phyloP scores from a whole-genome alignment of 2,888 invertebrate species.

The Spilarctia lutea region DNA sequence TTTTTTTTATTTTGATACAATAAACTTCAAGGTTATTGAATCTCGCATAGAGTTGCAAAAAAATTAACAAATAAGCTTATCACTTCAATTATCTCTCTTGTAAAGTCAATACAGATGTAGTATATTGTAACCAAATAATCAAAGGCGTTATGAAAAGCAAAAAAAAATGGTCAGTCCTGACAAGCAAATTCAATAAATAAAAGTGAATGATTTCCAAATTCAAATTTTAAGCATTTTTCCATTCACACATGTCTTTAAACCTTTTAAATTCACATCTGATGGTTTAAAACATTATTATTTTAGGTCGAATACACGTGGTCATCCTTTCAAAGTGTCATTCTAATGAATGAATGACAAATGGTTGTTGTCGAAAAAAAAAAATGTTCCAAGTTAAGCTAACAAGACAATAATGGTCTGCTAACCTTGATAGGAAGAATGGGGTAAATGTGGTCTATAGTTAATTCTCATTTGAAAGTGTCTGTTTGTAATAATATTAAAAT shows the following conservation, averaged over 20 bases:
- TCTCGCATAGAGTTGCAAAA: not conserved
- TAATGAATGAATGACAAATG: conserved; percentile 25
- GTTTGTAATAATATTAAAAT: too few relatives aligned
- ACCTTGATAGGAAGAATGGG: not conserved
- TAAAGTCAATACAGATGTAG: not conserved
- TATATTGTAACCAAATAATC: not conserved
- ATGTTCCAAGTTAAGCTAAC: conserved; percentile 10
- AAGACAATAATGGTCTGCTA: not conserved
- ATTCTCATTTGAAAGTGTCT: not conserved
- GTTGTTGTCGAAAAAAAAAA: conserved; percentile 10
- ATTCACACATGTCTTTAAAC: conserved; percentile 9
- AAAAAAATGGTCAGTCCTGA: not conserved
- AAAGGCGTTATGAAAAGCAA: not conserved
- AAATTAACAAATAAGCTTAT: not conserved
- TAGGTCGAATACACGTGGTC: conserved; percentile 35
- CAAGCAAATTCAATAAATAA: not conserved
- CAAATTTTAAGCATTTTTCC: not conserved
- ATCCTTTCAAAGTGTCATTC: conserved; percentile 31
- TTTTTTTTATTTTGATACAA: not conserved
- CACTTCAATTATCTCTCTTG: not conserved
- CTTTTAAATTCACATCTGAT: conserved; percentile 12
- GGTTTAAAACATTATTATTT: conserved; percentile 32
- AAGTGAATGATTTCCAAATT: not conserved
- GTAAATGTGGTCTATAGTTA: not conserved
- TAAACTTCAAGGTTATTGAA: not conserved